Base-by-base conservation (phyloP, 2,113 vertebrate species). In the human (Homo sapiens) region DNA sequence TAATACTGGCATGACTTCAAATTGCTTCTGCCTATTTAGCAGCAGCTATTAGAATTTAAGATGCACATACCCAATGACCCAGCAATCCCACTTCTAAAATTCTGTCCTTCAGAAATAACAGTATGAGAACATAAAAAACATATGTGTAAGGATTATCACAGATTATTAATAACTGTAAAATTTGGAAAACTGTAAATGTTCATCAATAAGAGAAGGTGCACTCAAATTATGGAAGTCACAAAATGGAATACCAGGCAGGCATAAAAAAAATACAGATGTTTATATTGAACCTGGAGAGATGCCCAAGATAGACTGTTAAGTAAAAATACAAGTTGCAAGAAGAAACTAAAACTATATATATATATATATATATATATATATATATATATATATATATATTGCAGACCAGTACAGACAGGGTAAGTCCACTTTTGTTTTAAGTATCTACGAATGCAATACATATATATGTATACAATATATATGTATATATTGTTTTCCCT, bases 141-240 rank as follows among this genome's bases (percentile, higher is more conserved):
- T 1, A 72, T 13, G 8, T 70, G 17, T 3, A 87, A 90, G 61
- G 32, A 84, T 66, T 23, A 92, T 27, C 76, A 81, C 1, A 86
- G 50, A 91, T 73, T 76, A 85, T 25, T 89, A 18, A 3, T 27
- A 89, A 89, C 11, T 84, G 35, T 45, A 92, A 86, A 94, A 92
- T 30, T 6, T 93, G n/a, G 45, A 90, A 89, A 94, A 90, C 18
- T 68, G 61, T 43, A 38, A 93, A 89, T 48, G 30, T 80, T 95
- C 57, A 75, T 68, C 12, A 88, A 14, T 45, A 94, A 95, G 22
- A 30, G 22, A 93, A 90, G 43, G 32, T 38, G 45, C 72, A 78
- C 6, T 82, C 59, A 93, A 92, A 82, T 64, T 79, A 90, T 0
- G 83, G n/a, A 89, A 66, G 4, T 68, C 73, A 93, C 20, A 82